These are phyloP conservation scores for Ditylenchus weischeri DNA, from an alignment of 2,888 invertebrate genomes.

Conservation along the genomic window DNA sequence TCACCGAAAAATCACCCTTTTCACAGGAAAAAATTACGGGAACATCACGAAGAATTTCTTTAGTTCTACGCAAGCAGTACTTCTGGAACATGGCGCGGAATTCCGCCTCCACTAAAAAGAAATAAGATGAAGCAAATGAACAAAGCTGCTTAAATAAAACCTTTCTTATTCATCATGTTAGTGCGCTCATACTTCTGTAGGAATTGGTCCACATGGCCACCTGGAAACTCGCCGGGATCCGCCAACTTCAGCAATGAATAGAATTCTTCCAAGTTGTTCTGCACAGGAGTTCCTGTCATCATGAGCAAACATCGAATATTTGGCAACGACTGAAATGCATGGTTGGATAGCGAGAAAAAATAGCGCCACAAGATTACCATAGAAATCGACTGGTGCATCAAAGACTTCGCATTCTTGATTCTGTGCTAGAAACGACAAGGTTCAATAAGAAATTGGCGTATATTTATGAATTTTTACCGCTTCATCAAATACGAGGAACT, in stretches of 20 bases:
- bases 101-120: background rate
- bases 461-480: slow-evolving; percentile 63
- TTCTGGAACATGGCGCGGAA: slow-evolving; percentile 13
- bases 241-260: slow-evolving; percentile 60
- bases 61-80: slow-evolving; percentile 19
- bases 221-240: slow-evolving; percentile 53
- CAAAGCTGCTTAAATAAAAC: background rate
- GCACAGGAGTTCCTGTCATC: slow-evolving; percentile 62
- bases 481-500: slow-evolving; percentile 91
- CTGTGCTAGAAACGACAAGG: slow-evolving; percentile 69
- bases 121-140: slow-evolving; percentile 7
- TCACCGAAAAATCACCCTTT: too few relatives aligned
- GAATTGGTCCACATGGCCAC: slow-evolving; percentile 1
- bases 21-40: slow-evolving; percentile 57
- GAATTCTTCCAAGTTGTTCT: slow-evolving; percentile 61
- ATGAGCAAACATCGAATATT: slow-evolving; percentile 43
- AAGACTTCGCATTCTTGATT: slow-evolving; percentile 85
- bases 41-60: slow-evolving; percentile 40
- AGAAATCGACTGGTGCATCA: slow-evolving; percentile 49
- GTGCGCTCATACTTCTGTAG: slow-evolving; percentile 8
- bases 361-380: background rate
- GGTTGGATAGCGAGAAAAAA: background rate
- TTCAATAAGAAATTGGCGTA: background rate
- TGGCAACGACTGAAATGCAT: background rate
- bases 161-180: slow-evolving; percentile 12